Evolutionary conservation across 2,797 vertebrate species (phyloP).

Genomic region (Manis crassicaudata): DNA sequence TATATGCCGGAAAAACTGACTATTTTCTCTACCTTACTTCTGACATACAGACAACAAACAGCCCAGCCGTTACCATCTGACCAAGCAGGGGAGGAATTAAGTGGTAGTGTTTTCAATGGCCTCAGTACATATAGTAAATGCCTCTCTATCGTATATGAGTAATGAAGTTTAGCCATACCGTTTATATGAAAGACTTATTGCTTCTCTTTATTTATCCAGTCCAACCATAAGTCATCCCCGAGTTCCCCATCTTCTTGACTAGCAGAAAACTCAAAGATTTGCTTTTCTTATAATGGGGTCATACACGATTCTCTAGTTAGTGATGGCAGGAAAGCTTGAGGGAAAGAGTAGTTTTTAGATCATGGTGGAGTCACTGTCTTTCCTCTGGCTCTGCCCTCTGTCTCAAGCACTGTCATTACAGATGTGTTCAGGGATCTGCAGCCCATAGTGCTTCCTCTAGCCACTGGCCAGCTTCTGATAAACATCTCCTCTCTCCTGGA

Average conservation of each 20-base stretch:
- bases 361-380: too few relatives aligned
- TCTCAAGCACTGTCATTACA: neutral
- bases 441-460: neutral
- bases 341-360: neutral
- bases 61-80: neutral
- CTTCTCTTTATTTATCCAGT: slow-evolving; percentile 6
- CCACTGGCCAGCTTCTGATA: neutral
- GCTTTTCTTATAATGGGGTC: neutral
- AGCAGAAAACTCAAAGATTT: neutral
- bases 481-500: neutral
- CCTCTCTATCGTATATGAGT: neutral
- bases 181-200: neutral
- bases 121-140: neutral
- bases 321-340: neutral
- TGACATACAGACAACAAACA: neutral
- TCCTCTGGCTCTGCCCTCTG: neutral
- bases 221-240: neutral
- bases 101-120: neutral
- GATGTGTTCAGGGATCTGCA: neutral
- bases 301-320: neutral
- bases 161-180: neutral
- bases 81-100: too few relatives aligned
- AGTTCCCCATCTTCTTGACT: neutral
- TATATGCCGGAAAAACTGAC: neutral
- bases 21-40: neutral